Evolutionary conservation across 2,888 invertebrate species (phyloP).

Genomic region (Lithophane ornitopus): DNA sequence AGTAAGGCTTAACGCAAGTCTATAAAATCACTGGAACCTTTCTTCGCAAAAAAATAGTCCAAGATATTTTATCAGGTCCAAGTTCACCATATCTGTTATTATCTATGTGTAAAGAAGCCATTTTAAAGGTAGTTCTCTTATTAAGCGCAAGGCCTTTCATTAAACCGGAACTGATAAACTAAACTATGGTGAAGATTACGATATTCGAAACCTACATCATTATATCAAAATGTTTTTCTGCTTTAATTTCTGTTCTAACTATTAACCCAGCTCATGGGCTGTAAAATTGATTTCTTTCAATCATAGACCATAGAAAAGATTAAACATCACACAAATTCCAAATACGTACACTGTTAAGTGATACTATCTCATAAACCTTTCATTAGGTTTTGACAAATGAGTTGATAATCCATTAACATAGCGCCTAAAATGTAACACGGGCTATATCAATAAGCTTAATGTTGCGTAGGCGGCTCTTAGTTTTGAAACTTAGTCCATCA

Average conservation of each 20-base stretch:
- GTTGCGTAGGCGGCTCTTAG: conserved; percentile 40
- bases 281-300: conserved; percentile 11
- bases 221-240: neutral
- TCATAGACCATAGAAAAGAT: conserved; percentile 14
- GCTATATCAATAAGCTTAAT: conserved; percentile 44
- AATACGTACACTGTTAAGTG: conserved; percentile 24
- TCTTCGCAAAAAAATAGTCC: neutral
- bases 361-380: conserved; percentile 36
- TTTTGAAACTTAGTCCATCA: conserved; percentile 40
- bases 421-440: conserved; percentile 28
- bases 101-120: conserved; percentile 4
- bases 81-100: neutral
- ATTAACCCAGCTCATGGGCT: neutral
- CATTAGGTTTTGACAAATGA: conserved; percentile 39
- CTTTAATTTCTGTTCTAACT: neutral
- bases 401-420: conserved; percentile 39
- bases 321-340: conserved; percentile 19
- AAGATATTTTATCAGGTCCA: conserved; percentile 11
- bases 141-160: neutral
- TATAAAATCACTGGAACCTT: neutral
- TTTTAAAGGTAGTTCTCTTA: conserved; percentile 20
- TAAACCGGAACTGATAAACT: conserved; percentile 2
- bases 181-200: neutral
- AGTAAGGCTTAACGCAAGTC: neutral
- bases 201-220: neutral